Conservation (phyloP, 2,888 invertebrate species). For the Cryptus viduatorius region DNA sequence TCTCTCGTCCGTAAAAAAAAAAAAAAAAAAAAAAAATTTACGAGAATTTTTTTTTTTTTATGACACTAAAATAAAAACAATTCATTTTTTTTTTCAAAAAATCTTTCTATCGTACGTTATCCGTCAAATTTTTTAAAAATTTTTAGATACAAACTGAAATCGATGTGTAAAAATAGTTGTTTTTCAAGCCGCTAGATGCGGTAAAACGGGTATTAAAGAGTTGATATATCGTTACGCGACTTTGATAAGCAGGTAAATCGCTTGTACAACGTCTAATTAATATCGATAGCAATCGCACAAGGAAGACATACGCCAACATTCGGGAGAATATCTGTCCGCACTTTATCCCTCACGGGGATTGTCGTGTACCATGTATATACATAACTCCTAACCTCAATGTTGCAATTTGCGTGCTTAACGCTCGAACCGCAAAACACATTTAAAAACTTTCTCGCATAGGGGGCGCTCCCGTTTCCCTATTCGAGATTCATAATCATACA, state of each 20-base stretch:
- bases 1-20: too few species aligned
- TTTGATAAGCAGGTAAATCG: conserved; percentile 46
- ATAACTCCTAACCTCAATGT: conserved; percentile 17
- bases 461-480: not conserved
- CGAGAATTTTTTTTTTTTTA: too few species aligned
- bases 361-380: not conserved
- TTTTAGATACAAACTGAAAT: too few species aligned
- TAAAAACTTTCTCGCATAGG: not conserved
- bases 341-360: conserved; percentile 3
- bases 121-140: too few species aligned
- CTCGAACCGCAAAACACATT: conserved; percentile 16
- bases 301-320: conserved; percentile 25
- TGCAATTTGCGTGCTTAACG: conserved; percentile 37
- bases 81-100: too few species aligned
- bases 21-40: too few species aligned
- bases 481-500: conserved; percentile 29
- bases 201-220: too few species aligned
- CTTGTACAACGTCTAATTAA: conserved; percentile 62
- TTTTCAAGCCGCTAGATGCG: too few species aligned
- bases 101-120: too few species aligned
- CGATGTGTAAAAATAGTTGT: too few species aligned
- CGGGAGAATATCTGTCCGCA: conserved; percentile 26
- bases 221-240: conserved; percentile 34
- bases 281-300: conserved; percentile 54
- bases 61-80: too few species aligned